Conservation (phyloP, 2,888 invertebrate species). For the Leucozona laternaria region DNA sequence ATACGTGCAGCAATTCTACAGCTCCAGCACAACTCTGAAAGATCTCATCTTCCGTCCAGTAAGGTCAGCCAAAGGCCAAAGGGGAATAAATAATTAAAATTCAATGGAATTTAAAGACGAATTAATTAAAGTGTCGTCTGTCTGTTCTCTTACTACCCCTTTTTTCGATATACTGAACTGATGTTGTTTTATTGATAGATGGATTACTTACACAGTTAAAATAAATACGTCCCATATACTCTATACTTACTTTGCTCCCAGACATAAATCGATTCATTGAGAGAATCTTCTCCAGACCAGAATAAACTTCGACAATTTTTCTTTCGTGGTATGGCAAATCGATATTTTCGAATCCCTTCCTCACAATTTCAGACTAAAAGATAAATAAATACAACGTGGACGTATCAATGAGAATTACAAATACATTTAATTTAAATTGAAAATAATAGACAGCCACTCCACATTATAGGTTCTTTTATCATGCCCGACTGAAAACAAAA, state of each 20-base stretch:
- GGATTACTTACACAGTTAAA: not conserved
- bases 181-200: slow-evolving; percentile 17
- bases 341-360: slow-evolving; percentile 79
- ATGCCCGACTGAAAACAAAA: not conserved
- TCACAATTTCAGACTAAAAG: slow-evolving; percentile 81
- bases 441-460: slow-evolving; percentile 40
- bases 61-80: slow-evolving; percentile 3
- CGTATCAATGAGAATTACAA: not conserved
- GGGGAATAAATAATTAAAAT: slow-evolving; percentile 42
- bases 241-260: slow-evolving; percentile 80
- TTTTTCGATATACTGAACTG: not conserved
- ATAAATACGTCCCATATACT: not conserved
- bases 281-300: slow-evolving; percentile 82
- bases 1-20: not conserved
- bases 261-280: slow-evolving; percentile 80
- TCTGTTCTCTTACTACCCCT: not conserved
- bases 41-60: not conserved
- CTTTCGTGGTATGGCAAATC: slow-evolving; percentile 80
- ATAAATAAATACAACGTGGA: slow-evolving; percentile 36
- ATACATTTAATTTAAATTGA: slow-evolving; percentile 63
- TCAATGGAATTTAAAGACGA: slow-evolving; percentile 38
- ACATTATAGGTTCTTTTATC: not conserved
- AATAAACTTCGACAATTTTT: slow-evolving; percentile 83
- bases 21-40: slow-evolving; percentile 1
- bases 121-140: slow-evolving; percentile 44